phyloP scores from a whole-genome alignment of 2,888 invertebrate species.

The Caenorhabditis drosophilae region DNA sequence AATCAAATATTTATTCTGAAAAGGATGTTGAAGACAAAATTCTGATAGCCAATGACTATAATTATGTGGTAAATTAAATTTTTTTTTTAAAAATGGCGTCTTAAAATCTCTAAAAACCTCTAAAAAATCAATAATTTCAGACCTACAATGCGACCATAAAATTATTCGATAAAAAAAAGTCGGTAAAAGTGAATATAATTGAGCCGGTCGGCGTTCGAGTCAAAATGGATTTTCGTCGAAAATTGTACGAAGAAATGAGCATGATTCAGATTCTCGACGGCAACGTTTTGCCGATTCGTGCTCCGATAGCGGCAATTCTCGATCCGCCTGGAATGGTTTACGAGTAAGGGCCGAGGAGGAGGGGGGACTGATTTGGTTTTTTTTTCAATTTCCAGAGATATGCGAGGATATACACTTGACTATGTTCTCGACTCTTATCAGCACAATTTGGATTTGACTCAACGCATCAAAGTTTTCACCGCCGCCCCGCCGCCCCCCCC shows the following conservation, averaged over 20 bases:
- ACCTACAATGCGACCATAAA: too few species aligned
- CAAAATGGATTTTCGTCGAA: not conserved
- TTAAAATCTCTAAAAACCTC: too few species aligned
- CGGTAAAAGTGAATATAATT: not conserved
- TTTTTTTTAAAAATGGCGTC: too few species aligned
- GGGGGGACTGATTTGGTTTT: too few species aligned
- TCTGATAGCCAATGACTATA: not conserved
- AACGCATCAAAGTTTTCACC: too few species aligned
- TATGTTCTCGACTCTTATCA: slow-evolving; percentile 9
- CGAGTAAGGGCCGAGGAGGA: too few species aligned
- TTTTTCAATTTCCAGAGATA: slow-evolving; percentile 12
- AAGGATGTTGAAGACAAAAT: not conserved
- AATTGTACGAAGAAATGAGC: not conserved
- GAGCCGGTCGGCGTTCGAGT: not conserved
- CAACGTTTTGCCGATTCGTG: slow-evolving; percentile 20
- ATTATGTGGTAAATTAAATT: not conserved
- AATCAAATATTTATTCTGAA: not conserved
- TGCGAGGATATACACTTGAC: slow-evolving; percentile 9
- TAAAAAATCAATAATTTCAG: too few species aligned
- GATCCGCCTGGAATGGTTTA: slow-evolving; percentile 11
- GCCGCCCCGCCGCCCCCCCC: too few species aligned
- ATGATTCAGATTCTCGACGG: not conserved
- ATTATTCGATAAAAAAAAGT: not conserved
- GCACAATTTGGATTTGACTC: slow-evolving; percentile 13
- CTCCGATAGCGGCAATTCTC: slow-evolving; percentile 23